Base-by-base conservation (phyloP, 2,113 vertebrate species). In the Crotalus helleri region DNA sequence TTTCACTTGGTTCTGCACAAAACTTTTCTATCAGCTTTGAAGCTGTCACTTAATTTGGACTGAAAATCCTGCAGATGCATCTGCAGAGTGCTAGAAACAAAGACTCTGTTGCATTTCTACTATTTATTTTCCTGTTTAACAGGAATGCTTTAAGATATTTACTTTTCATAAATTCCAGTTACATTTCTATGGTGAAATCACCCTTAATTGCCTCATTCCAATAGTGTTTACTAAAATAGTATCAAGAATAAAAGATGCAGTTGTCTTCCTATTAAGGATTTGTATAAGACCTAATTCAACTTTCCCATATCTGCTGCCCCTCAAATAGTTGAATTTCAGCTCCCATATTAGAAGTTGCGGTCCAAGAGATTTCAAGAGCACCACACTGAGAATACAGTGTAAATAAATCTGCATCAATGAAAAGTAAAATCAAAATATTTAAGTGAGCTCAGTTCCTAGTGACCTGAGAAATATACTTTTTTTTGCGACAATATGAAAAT, bases 1-100 rank as follows among this genome's bases (percentile, higher is more conserved):
- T 33, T 33, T 12, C 29, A 15, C 7, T 54, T 5, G 58, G 1
- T 49, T 96, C 92, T 96, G 29, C 90, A 93, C 85, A 55, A 93
- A 53, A 74, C 57, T 88, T 19, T 58, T 91, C 29, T 53, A 87
- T 92, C 74, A 86, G 44, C 33, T 90, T 49, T 93, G 87, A 59
- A n/a, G 92, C 4, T 33, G 26, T 92, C 74, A 3, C 55, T 55
- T 26, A 26, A 26, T 89, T 53, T 51, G 29, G 17, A 5, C 1
- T 8, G 17, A 10, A 5, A 89, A 53, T 90, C 59, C 51, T 91
- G 33, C 85, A 74, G 85, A 69, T 53, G 51, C 26, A 87, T 29
- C 29, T 91, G 39, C 33, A 57, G 7, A 88, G 54, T 39, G 21
- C 11, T 44, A 87, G 17, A 55, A 61, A 87, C 26, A 95, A 39